Base-by-base conservation (phyloP, 2,888 invertebrate genomes). In the Agrochola lychnidis region DNA sequence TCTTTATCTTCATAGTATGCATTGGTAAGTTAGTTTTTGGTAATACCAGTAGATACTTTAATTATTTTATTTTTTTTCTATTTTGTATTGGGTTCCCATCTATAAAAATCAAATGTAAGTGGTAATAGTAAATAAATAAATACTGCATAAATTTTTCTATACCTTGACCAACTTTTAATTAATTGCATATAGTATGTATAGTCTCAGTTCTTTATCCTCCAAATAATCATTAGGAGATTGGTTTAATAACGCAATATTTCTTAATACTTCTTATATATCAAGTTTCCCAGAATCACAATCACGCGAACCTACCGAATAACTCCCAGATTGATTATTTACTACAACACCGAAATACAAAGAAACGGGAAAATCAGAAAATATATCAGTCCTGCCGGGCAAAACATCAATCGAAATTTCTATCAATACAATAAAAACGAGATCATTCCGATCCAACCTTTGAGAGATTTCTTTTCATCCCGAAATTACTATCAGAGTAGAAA, bases 1-100 rank as follows among this genome's bases (percentile, higher is more conserved):
- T 94, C 19, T 88, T 94, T 67, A 89, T 95, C 72, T 87, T 95
- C 30, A 91, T 92, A 61, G 78, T 92, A 61, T 94, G 92, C 80
- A 90, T 95, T 85, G 94, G 95, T 95, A 86, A 90, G 93, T 89
- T 48, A 36, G 42, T 64, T 51, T 53, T n/a, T 25, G 22, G 14
- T 69, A 16, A 40, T 45, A 40, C 0, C 45, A 30, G 7, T 14
- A 22, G 14, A 1, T 30, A 22, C 0, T 48, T 22, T 30, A 48
- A 30, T 59, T 16, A 3, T 42, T 42, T n/a, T n/a, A n/a, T 7
- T 42, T 9, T 42, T 42, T 42, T 42, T 9, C 42, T 42, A 9
- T 42, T 10, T 42, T 42, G 42, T 42, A 2, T 42, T 36, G 0
- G 42, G 10, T 9, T 30, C 30, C 30, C 9, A 42, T 9, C 42